Evolutionary conservation across 2,797 vertebrate species (phyloP).

Genomic region (Arctocebus calabarensis): DNA sequence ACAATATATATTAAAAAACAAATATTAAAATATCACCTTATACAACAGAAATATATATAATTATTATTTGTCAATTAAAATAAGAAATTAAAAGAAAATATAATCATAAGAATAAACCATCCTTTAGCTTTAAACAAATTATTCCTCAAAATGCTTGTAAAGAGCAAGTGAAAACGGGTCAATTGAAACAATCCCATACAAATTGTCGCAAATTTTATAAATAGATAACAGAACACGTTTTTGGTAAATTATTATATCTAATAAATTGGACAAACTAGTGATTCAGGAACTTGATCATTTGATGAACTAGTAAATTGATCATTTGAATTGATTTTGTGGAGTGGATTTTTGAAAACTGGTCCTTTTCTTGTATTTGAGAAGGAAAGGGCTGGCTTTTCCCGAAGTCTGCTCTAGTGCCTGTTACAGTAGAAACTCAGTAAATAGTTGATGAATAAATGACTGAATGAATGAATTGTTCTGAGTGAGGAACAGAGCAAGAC

Average conservation of each 20-base stretch:
- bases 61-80: background rate
- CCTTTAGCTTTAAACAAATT: constrained; percentile 8
- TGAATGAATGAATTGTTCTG: background rate
- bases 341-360: background rate
- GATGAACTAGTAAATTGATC: background rate
- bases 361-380: background rate
- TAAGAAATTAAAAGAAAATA: background rate
- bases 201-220: background rate
- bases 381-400: background rate
- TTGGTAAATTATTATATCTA: constrained; percentile 31
- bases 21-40: background rate
- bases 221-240: background rate
- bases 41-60: background rate
- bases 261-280: constrained; percentile 26
- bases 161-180: constrained; percentile 33
- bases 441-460: background rate
- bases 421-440: background rate
- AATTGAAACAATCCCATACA: background rate
- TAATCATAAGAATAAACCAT: background rate
- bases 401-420: background rate
- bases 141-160: constrained; percentile 36
- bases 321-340: background rate
- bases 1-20: background rate
- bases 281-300: background rate
- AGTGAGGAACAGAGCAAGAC: background rate